phyloP scores from a whole-genome alignment of 2,113 vertebrate species.

The Macheiramphus alcinus region DNA sequence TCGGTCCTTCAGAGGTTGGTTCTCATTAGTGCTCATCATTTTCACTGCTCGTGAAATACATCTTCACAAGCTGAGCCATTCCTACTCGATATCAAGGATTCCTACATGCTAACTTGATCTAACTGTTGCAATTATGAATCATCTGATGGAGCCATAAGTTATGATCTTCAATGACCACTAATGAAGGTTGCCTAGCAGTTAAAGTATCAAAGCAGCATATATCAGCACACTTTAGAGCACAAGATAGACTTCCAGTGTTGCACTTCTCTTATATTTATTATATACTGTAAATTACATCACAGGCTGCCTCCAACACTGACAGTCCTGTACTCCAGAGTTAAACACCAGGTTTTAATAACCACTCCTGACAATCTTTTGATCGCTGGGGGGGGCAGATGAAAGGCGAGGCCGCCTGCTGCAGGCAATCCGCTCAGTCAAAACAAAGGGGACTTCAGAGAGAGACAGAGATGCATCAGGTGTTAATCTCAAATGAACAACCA shows the following conservation, averaged over 20 bases:
- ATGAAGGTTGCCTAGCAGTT: constrained; percentile 49
- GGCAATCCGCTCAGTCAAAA: constrained; percentile 61
- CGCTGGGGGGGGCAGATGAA: constrained; percentile 60
- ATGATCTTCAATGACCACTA: constrained; percentile 32
- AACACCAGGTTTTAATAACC: constrained; percentile 53
- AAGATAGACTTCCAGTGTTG: constrained; percentile 46
- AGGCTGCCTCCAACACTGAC: not conserved
- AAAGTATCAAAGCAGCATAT: constrained; percentile 65
- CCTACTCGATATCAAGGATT: not conserved
- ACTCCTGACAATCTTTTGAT: constrained; percentile 58
- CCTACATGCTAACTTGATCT: not conserved
- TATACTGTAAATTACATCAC: constrained; percentile 48
- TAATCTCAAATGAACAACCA: constrained; percentile 33
- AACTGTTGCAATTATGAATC: constrained; percentile 41
- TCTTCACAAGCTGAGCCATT: not conserved
- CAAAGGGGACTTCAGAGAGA: constrained; percentile 65
- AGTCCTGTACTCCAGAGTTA: not conserved
- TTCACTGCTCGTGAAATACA: constrained; percentile 43
- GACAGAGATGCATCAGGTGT: constrained; percentile 66
- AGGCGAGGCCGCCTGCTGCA: constrained; percentile 52
- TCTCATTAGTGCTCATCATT: constrained; percentile 44
- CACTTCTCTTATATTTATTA: constrained; percentile 35
- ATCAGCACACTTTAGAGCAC: constrained; percentile 34
- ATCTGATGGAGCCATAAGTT: not conserved
- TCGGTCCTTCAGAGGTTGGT: not conserved